A percentile compares a stretch with the other conserved stretches of the same genome.
Evolutionary conservation across 2,113 vertebrate genomes (phyloP).

Genomic region (Corythoichthys intestinalis): DNA sequence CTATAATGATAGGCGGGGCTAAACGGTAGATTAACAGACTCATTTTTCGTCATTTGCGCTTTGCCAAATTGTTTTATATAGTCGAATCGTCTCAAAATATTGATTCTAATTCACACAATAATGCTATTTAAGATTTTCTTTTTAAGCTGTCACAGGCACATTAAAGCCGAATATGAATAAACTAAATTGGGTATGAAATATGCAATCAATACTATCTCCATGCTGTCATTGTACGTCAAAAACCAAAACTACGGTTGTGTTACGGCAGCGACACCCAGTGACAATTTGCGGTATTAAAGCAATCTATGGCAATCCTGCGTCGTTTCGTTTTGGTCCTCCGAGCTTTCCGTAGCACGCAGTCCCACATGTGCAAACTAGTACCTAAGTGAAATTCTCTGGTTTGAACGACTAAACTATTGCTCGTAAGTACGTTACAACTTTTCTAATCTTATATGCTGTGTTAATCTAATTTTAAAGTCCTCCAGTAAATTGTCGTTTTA

Average conservation of each 20-base stretch:
- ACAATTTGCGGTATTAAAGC: background rate
- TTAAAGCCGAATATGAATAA: no score
- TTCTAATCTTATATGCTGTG: fast-evolving
- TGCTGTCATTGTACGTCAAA: background rate
- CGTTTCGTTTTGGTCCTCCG: constrained; percentile 34
- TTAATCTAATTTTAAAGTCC: background rate
- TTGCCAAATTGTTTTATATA: no score
- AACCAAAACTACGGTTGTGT: background rate
- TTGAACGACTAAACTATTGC: background rate
- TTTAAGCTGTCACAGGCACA: no score
- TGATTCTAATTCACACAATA: no score
- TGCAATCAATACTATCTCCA: background rate
- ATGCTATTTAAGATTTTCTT: no score
- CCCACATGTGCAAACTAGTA: constrained; percentile 44
- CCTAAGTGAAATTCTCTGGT: constrained; percentile 8
- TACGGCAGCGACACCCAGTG: background rate
- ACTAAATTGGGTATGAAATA: no score
- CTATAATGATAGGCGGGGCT: no score
- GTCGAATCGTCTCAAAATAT: no score
- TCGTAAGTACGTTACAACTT: constrained; percentile 31
- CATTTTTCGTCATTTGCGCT: no score
- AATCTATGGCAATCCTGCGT: no score
- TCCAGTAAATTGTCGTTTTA: background rate
- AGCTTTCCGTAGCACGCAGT: constrained; percentile 54
- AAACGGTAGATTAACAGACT: no score